Evolutionary conservation across 2,888 invertebrate genomes (phyloP).

Genomic region (Fissipunctia ypsillon): DNA sequence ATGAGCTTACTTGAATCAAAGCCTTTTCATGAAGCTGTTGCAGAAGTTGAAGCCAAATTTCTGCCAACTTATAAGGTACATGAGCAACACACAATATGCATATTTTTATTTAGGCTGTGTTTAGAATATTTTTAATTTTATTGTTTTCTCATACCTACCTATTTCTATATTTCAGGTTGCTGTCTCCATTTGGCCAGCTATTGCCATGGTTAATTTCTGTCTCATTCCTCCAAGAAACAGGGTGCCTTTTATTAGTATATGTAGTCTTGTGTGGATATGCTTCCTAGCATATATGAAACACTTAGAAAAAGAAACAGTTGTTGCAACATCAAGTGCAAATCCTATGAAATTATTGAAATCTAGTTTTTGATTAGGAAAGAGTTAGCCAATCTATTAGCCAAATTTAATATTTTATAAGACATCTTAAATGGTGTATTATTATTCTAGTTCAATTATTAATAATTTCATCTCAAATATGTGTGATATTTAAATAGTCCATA

Average conservation of each 20-base stretch:
- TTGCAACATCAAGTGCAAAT: conserved; percentile 66
- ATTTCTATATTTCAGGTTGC: conserved; percentile 90
- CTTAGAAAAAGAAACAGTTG: conserved; percentile 81
- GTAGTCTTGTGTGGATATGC: conserved; percentile 94
- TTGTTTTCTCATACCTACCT: conserved; percentile 10
- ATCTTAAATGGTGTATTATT: conserved; percentile 39
- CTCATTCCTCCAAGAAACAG: conserved; percentile 93
- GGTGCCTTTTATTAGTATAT: conserved; percentile 94
- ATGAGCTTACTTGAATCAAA: conserved; percentile 94
- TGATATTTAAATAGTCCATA: conserved; percentile 58
- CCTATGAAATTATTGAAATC: conserved; percentile 71
- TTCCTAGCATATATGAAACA: conserved; percentile 96
- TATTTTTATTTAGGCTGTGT: background rate
- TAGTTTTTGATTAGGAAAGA: conserved; percentile 63
- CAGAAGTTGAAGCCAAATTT: conserved; percentile 93
- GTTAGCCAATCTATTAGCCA: conserved; percentile 37
- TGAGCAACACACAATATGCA: background rate
- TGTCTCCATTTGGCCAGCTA: conserved; percentile 93
- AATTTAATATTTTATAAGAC: conserved; percentile 28
- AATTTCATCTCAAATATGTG: conserved; percentile 57
- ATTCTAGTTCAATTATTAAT: conserved; percentile 45
- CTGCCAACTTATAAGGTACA: conserved; percentile 93
- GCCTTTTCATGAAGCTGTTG: conserved; percentile 91
- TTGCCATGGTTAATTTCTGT: conserved; percentile 94
- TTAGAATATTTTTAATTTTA: background rate